Evolutionary conservation across 2,113 vertebrate genomes (phyloP), one percentile per base, ranked within the genome.

Genomic region (Xiphophorus maculatus): DNA sequence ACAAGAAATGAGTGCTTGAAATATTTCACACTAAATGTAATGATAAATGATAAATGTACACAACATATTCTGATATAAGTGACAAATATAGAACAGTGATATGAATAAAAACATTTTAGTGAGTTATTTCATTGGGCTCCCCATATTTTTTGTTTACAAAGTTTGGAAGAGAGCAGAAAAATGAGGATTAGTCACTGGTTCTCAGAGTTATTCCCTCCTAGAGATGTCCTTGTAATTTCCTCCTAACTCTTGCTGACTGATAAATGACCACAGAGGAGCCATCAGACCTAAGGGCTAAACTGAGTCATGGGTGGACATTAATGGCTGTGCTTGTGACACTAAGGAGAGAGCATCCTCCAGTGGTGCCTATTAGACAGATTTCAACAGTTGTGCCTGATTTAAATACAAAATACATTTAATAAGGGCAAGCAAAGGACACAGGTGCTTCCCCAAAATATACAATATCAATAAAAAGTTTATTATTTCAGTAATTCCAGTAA

Each of bases 241-340:
- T 54, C 73, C 69, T 48, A 66, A 66, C 79, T 75, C 63, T 69
- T 29, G 72, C 76, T 80, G 74, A 81, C 77, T 85, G 86, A 91
- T 88, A 81, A 88, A 87, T 74, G 82, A 87, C 70, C 63, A 40
- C 68, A 65, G 63, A 70, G 78, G 63, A 76, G 71, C 82, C 80
- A 85, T 89, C 83, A 79, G 74, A 77, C 71, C 54, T 64, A 58
- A 51, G 68, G 74, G 25, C 81, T 67, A 69, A 70, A 69, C 71
- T 22, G 66, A 80, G 73, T 77, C 75, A 73, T 75, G 44, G 63
- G 25, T 77, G 66, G 60, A 80, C 65, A 70, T 71, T 80, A 83
- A 83, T 80, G 67, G 75, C 66, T 75, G 29, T 68, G 61, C 60
- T 73, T 28, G 72, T 32, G 13, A 81, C 76, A 85, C 83, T 73